Base-by-base conservation (phyloP, 2,888 invertebrate species). In the Agrilus cyanescens region DNA sequence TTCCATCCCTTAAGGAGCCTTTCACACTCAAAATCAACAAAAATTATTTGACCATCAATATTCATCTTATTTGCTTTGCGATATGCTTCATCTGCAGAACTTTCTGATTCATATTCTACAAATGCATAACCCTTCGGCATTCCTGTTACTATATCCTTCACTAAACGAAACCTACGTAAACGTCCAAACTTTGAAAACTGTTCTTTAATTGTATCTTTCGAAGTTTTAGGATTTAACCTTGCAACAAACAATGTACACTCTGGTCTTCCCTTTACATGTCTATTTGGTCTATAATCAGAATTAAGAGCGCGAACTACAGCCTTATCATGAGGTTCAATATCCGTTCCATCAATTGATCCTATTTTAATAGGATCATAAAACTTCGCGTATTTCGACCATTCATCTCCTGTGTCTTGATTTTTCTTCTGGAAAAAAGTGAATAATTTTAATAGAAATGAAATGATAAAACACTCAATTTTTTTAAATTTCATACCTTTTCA, bases 301-400 rank as follows among this genome's bases (percentile, higher is more conserved):
- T 72, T 65, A 33, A 83, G 59, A 1, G 90, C 90, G 52, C 88
- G 70, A 12, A 78, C 59, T 14, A 91, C 71, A 2, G 75, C 90
- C 49, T 73, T 76, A 58, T 91, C 91, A 54, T 91, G 91, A 0
- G 90, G 85, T 43, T 77, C 78, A 0, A 72, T 74, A 58, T 90
- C 89, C 1, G 87, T 89, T 55, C 88, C 84, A 68, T 91, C 90
- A 37, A 90, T 89, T 43, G 89, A 89, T 6, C 87, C 90, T 44
- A 83, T 80, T 68, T 81, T 80, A 40, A 90, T 69, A 0, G 89
- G 87, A 63, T 89, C 78, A 57, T 90, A 90, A 12, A 62, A 60
- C 55, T 73, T 76, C 4, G 76, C 71, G 53, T 69, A 72, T 37
- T 72, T 69, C 18, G 69, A 69, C 76, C 76, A 77, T 42, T 61